Base-by-base conservation (phyloP, 2,113 vertebrate genomes). In the Mola mola region DNA sequence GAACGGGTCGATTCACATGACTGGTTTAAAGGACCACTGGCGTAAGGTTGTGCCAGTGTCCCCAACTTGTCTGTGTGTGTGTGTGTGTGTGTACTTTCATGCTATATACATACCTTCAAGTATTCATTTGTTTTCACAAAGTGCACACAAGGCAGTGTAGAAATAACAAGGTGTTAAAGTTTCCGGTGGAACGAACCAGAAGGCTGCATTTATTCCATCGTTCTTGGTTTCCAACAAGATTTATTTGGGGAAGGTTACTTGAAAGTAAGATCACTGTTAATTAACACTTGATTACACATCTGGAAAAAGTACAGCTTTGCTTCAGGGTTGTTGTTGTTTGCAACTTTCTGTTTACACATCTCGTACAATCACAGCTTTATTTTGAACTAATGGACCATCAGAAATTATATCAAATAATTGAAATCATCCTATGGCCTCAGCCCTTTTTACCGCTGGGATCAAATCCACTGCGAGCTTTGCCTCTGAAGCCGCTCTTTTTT, bases 1-100 rank as follows among this genome's bases (percentile, higher is more conserved):
- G 70, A 92, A 82, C 47, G 81, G 87, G 87, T 89, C 66, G 65
- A 84, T 89, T 92, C 91, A 90, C 90, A 91, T 92, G 91, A 92
- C 90, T 85, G 90, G 81, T 89, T 91, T 91, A 87, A 88, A 79
- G 61, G 72, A 80, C 83, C 75, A 72, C 83, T 84, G 87, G 85
- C 75, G 70, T 83, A 88, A 83, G 87, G 69, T 79, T 79, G 87
- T 91, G 88, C 89, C 90, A 88, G 85, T 81, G 79, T 87, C 81
- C 72, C 68, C 44, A 43, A 60, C 64, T 73, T 26, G 37, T 37
- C 6, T 67, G 47, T 67, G 64, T 62, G 46, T 38, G 31, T 47
- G 53, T 71, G 56, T 43, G 40, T 56, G 37, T 53, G 26, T 43
- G 7, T 47, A 16, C 43, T 29, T 20, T 34, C 52, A 41, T 24